Base-by-base conservation (phyloP, 2,797 vertebrate genomes). In the Morelia viridis region DNA sequence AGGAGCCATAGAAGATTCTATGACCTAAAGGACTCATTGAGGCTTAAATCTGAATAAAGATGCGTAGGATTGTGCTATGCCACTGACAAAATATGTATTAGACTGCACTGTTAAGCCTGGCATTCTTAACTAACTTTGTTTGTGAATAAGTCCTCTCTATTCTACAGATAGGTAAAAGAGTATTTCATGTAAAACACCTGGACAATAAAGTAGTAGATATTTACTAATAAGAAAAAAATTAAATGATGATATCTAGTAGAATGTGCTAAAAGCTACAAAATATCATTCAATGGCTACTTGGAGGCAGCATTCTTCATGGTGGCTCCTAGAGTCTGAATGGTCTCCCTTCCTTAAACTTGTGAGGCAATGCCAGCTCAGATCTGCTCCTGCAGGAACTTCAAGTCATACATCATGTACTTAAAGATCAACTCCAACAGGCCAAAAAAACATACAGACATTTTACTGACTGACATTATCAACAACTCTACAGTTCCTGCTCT, bases 161-260 rank as follows among this genome's bases (percentile, higher is more conserved):
- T 50, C 65, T 65, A 24, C 13, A 90, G 12, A 17, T 76, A 76
- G 24, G 58, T 71, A 86, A 83, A 4, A 92, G 0, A 65, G 10
- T 24, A 89, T 57, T 92, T 64, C 57, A 26, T 58, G 46, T 53
- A 46, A 89, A 92, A 17, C 28, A 87, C 91, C 61, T 85, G 53
- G 86, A 58, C 92, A 95, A 93, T 3, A 26, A 90, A 88, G 41
- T 11, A 53, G 19, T 85, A n/a, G n/a, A 93, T 24, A 91, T 26
- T 28, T 15, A 61, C 58, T 71, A 89, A 91, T 31, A 85, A 87
- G 85, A n/a, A 60, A 76, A 60, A 17, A 87, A 60, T 76, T 64
- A 35, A 58, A 85, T 58, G 17, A 41, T 76, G 31, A 58, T 68
- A 68, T 46, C 24, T 62, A 58, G 26, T 28, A n/a, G n/a, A 83